phyloP scores from a whole-genome alignment of 2,113 vertebrate species.

The Larimichthys polyactis region DNA sequence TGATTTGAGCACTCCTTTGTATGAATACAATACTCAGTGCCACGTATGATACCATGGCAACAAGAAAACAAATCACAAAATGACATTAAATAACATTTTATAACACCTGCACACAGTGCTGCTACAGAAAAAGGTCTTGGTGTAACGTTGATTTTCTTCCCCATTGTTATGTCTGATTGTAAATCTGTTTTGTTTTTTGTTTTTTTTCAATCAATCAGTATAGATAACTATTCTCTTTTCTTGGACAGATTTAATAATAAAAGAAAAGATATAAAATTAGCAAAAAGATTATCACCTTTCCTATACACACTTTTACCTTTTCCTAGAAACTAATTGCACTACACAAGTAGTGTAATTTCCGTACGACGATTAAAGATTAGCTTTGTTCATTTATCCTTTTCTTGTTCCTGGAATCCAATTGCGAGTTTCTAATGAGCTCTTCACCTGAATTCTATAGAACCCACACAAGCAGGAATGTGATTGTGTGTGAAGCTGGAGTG shows the following conservation, averaged over 20 bases:
- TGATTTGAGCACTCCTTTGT: too few relatives aligned
- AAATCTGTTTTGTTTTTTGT: too few relatives aligned
- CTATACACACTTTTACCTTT: too few relatives aligned
- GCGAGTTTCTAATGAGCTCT: conserved; percentile 25
- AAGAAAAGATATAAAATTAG: neutral
- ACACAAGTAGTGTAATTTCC: neutral
- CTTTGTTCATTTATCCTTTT: conserved; percentile 16
- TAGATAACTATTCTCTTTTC: neutral
- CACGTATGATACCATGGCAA: too few relatives aligned
- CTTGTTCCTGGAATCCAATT: neutral
- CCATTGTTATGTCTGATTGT: too few relatives aligned
- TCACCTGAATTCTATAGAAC: conserved; percentile 13
- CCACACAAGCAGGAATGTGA: neutral
- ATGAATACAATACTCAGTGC: too few relatives aligned
- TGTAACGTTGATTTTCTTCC: too few relatives aligned
- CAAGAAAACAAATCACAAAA: too few relatives aligned
- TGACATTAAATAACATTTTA: too few relatives aligned
- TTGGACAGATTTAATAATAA: neutral
- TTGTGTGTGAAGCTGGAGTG: neutral
- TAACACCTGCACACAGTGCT: too few relatives aligned
- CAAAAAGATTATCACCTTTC: too few relatives aligned
- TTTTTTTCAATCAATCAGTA: neutral
- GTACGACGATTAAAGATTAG: neutral
- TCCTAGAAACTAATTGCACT: neutral
- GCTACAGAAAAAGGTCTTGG: too few relatives aligned